Evolutionary conservation across 2,797 vertebrate genomes (phyloP).

Genomic region (Tokudaia muenninki): DNA sequence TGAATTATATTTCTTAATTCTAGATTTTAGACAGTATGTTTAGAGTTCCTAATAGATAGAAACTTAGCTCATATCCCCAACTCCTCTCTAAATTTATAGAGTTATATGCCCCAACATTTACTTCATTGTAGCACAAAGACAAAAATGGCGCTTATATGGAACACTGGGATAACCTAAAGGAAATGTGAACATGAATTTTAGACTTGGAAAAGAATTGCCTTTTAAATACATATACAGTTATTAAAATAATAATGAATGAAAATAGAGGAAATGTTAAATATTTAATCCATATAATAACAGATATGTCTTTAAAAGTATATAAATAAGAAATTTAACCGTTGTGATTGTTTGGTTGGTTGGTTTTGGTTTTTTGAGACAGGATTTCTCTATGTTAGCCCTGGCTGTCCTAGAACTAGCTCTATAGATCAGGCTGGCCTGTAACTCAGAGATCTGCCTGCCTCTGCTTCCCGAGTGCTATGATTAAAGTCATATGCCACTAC

Average conservation of each 20-base stretch:
- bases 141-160: conserved; percentile 23
- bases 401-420: background rate
- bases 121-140: background rate
- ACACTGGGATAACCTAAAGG: background rate
- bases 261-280: conserved; percentile 49
- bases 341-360: background rate
- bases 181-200: conserved; percentile 12
- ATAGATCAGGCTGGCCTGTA: background rate
- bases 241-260: conserved; percentile 57
- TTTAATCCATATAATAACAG: conserved; percentile 23
- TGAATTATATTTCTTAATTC: conserved; percentile 25
- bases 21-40: conserved; percentile 45
- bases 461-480: background rate
- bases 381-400: background rate
- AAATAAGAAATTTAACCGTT: conserved; percentile 56
- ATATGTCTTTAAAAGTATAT: conserved; percentile 54
- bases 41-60: conserved; percentile 10
- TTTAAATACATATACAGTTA: conserved; percentile 47
- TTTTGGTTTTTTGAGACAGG: background rate
- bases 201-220: conserved; percentile 35
- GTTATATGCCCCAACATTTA: background rate
- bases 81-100: conserved; percentile 34
- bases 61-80: background rate
- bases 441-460: background rate
- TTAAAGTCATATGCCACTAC: background rate